phyloP scores from a whole-genome alignment of 2,113 vertebrate species.

The Pelodiscus sinensis region DNA sequence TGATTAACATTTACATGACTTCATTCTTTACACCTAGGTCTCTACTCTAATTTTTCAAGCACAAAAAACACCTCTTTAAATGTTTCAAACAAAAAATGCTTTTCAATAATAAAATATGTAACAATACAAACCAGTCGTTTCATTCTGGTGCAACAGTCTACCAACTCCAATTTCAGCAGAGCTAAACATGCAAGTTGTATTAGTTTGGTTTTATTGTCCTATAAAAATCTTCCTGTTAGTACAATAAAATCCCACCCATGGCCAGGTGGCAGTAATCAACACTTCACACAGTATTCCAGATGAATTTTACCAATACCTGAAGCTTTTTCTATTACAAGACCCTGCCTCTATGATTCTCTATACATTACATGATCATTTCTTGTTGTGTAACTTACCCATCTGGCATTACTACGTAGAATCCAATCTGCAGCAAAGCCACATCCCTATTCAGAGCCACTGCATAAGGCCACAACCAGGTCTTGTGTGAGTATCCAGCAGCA shows the following conservation, averaged over 20 bases:
- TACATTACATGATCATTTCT: not conserved
- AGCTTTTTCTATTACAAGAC: not conserved
- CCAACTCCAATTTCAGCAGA: not conserved
- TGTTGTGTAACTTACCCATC: not conserved
- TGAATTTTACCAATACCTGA: not conserved
- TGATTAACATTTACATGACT: no score
- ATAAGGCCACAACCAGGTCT: not conserved
- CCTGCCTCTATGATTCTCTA: not conserved
- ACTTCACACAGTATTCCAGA: not conserved
- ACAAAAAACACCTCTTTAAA: not conserved
- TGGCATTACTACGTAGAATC: not conserved
- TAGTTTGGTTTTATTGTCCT: not conserved
- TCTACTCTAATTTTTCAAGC: not conserved
- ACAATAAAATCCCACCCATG: not conserved
- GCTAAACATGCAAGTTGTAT: not conserved
- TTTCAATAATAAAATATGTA: not conserved
- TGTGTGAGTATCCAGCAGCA: not conserved
- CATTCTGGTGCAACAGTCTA: accelerated
- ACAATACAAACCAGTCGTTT: not conserved
- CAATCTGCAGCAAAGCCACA: not conserved
- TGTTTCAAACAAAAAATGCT: not conserved
- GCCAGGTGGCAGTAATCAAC: not conserved
- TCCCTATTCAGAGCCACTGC: not conserved
- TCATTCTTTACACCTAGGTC: not conserved
- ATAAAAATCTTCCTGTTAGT: not conserved